phyloP scores from a whole-genome alignment of 2,888 invertebrate species.

The Harpalus rubripes region DNA sequence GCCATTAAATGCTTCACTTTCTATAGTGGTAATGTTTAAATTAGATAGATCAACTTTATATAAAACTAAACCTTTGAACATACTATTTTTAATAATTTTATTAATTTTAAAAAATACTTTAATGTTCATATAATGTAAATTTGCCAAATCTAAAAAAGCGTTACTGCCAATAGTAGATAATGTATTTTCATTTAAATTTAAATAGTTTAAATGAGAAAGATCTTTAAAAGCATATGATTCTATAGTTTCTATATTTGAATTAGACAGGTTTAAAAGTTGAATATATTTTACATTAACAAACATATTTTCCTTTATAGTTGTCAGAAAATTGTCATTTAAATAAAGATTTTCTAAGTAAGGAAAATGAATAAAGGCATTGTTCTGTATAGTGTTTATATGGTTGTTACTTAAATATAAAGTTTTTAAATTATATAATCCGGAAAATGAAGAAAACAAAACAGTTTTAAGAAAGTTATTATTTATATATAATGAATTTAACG shows the following conservation, averaged over 20 bases:
- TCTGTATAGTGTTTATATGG: conserved; percentile 6
- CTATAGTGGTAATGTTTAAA: conserved; percentile 3
- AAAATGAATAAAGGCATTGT: conserved; percentile 8
- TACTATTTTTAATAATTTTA: conserved; percentile 3
- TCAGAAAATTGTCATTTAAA: conserved; percentile 14
- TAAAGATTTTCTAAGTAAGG: background rate
- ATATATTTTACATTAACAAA: background rate
- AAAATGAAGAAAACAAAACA: background rate
- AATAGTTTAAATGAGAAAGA: conserved; percentile 3
- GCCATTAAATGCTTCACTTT: background rate
- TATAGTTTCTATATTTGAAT: conserved; percentile 7
- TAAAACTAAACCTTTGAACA: background rate
- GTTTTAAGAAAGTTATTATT: background rate
- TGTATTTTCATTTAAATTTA: conserved; percentile 39
- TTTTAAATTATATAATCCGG: conserved; percentile 13
- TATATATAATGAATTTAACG: background rate
- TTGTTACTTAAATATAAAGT: conserved; percentile 20
- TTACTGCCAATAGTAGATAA: background rate
- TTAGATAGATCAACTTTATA: background rate
- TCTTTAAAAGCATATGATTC: background rate
- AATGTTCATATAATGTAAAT: conserved; percentile 2
- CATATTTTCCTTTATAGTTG: conserved; percentile 7
- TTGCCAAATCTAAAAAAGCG: conserved; percentile 6
- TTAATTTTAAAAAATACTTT: conserved; percentile 29
- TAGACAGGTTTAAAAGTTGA: conserved; percentile 14